A percentile compares a stretch with the other conserved stretches of the same genome.
phyloP scores from a whole-genome alignment of 2,888 invertebrate species.

The Encarsia formosa region DNA sequence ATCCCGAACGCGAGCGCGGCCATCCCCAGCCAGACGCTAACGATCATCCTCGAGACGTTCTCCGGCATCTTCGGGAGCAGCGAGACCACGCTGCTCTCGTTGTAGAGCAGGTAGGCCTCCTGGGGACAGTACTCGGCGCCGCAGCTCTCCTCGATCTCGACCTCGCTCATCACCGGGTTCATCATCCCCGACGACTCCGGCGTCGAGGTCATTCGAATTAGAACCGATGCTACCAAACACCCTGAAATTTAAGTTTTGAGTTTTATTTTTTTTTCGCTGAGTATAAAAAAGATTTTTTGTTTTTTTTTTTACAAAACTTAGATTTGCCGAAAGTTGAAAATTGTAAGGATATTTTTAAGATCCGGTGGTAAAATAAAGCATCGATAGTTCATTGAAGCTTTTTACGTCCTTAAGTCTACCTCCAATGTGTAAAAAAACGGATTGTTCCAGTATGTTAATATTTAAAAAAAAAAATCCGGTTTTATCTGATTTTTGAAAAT shows the following conservation, averaged over 20 bases:
- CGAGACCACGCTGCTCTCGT: constrained; percentile 7
- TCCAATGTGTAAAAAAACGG: no score
- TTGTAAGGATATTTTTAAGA: no score
- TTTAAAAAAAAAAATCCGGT: no score
- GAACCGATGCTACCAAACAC: constrained; percentile 41
- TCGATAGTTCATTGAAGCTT: no score
- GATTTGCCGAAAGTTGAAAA: no score
- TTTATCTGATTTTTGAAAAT: no score
- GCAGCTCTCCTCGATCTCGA: constrained; percentile 40
- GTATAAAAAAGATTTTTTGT: no score
- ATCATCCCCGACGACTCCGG: constrained; percentile 8
- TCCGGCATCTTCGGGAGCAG: constrained; percentile 36
- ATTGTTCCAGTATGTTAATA: no score
- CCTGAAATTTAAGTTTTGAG: constrained; percentile 37
- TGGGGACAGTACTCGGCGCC: constrained; percentile 46
- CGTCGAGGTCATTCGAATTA: constrained; percentile 40
- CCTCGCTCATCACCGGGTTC: constrained; percentile 27
- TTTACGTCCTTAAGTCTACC: no score
- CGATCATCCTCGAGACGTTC: constrained; percentile 39
- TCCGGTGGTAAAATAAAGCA: no score
- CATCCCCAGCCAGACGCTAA: constrained; percentile 44
- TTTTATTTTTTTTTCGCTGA: no score
- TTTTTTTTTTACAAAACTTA: no score
- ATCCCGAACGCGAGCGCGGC: constrained; percentile 43
- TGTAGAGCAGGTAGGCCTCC: constrained; percentile 30